Base-by-base conservation (phyloP, 2,888 invertebrate genomes). In the Drosophila phalerata region DNA sequence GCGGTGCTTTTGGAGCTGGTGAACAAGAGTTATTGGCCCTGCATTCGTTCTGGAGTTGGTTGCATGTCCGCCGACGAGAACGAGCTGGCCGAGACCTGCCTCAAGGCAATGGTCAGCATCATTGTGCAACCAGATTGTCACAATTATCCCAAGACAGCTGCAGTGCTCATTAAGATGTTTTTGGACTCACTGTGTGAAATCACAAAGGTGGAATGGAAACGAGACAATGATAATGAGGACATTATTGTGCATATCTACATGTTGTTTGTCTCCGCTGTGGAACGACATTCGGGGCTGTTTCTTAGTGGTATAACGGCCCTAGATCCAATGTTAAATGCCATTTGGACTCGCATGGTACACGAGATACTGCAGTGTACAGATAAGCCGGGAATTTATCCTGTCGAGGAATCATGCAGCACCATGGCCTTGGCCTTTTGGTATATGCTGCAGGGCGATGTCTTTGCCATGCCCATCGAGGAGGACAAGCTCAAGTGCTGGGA, bases 391-490 rank as follows among this genome's bases (percentile, higher is more conserved):
- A 94, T 96, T 77, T 98, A 97, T 93, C 98, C 98, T 0, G 94
- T 96, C 4, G 97, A 98, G 88, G 98, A 98, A 93, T 96, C 95
- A 0, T 95, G 96, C 71, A 98, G 98, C 90, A 96, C 96, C 68
- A 94, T 97, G 74, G 95, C 97, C 0, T 96, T 98, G 93, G 96
- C 97, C 3, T 97, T 98, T 92, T 98, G 98, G 98, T 98, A 97
- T 91, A 95, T 96, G 62, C 92, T 98, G 57, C 98, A 98, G 52
- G 92, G 92, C 69, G 92, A 92, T 82, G 91, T 92, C 5, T 90
- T 92, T 62, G 90, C 92, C 34, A 90, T 92, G 85, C 86, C 77
- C 25, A 77, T 83, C 19, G 88, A 88, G 22, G 90, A 92, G 47
- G 85, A 91, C 25, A 90, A 91, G 61, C 80, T 78, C 9, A 91